These are phyloP conservation scores for Brachirus orientalis DNA, from an alignment of 2,113 vertebrate genomes.

Conservation along the genomic window DNA sequence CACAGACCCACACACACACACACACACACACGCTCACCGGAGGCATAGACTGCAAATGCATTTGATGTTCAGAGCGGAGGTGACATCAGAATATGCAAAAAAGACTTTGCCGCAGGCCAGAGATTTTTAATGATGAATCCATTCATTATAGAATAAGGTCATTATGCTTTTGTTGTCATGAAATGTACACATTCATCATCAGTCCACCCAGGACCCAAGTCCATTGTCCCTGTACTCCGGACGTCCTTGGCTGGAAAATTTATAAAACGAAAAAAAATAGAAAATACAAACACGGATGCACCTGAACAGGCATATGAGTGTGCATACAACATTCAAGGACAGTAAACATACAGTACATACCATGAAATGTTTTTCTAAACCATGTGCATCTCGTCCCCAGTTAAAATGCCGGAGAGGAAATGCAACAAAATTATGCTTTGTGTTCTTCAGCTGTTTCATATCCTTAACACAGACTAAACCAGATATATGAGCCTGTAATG, in stretches of 20 bases:
- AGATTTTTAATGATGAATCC: conserved; percentile 82
- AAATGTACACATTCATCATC: conserved; percentile 81
- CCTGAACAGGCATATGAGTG: conserved; percentile 31
- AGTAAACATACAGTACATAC: conserved; percentile 59
- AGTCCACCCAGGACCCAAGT: conserved; percentile 65
- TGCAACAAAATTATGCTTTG: conserved; percentile 24
- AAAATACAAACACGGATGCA: conserved; percentile 52
- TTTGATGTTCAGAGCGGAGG: conserved; percentile 69
- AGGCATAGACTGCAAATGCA: conserved; percentile 55
- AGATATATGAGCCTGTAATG: conserved; percentile 90
- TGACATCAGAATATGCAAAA: conserved; percentile 82
- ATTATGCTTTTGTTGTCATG: conserved; percentile 82
- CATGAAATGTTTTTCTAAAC: conserved; percentile 47
- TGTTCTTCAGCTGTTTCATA: conserved; percentile 33
- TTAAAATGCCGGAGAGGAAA: conserved; percentile 39
- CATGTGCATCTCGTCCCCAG: conserved; percentile 29
- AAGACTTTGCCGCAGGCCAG: conserved; percentile 80
- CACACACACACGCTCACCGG: conserved; percentile 40
- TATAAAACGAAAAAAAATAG: conserved; percentile 62
- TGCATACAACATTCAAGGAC: conserved; percentile 53
- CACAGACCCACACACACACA: conserved; percentile 3
- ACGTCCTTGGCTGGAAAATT: conserved; percentile 72
- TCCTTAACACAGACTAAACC: conserved; percentile 50
- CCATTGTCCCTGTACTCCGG: conserved; percentile 66
- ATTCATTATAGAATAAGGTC: conserved; percentile 84